phyloP scores from a whole-genome alignment of 2,113 vertebrate genomes.

The Oxyruncus cristatus region DNA sequence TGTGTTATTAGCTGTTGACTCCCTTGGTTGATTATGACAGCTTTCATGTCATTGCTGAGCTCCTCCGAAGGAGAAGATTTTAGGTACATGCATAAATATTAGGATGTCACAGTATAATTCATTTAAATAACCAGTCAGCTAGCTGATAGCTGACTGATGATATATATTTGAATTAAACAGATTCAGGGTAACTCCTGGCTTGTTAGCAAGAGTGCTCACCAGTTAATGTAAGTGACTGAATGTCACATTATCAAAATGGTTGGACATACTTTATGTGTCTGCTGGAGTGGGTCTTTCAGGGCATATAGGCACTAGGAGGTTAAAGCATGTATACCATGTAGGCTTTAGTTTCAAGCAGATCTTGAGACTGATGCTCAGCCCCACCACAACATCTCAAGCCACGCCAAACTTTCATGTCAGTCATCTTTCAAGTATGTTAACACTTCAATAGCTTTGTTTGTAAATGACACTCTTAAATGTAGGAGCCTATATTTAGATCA shows the following conservation, averaged over 20 bases:
- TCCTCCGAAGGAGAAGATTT: not conserved
- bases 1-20: not conserved
- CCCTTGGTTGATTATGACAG: not conserved
- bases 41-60: not conserved
- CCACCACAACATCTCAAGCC: not conserved
- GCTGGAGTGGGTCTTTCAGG: not conserved
- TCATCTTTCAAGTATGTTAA: not conserved
- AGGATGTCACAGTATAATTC: not conserved
- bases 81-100: not conserved
- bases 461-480: not conserved
- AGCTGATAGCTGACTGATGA: not conserved
- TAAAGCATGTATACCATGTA: accelerated
- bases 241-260: not conserved
- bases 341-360: not conserved
- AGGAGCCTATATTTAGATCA: not conserved
- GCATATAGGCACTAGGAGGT: not conserved
- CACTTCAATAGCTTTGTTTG: not conserved
- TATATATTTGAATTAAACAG: not conserved
- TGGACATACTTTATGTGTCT: not conserved
- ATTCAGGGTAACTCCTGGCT: not conserved
- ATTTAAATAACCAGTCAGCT: not conserved
- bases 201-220: not conserved
- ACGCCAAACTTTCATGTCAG: not conserved
- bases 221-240: not conserved
- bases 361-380: not conserved